These are phyloP conservation scores for Falco cherrug DNA, from an alignment of 2,797 vertebrate genomes.

Conservation along the genomic window DNA sequence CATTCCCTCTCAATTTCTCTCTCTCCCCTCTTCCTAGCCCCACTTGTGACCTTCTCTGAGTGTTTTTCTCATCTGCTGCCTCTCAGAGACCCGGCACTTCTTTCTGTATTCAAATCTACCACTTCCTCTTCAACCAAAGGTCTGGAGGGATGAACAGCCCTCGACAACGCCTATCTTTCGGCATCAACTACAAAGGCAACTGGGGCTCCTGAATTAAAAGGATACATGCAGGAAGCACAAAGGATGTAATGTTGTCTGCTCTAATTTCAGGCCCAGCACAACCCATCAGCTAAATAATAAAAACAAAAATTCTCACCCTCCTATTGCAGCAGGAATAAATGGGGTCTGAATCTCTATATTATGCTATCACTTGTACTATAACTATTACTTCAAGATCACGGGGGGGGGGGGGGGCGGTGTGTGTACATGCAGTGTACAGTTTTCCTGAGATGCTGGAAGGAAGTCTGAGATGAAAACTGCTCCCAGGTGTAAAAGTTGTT, in stretches of 20 bases:
- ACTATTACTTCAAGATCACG: not conserved
- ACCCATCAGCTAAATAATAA: not conserved
- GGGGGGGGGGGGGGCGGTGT: not conserved
- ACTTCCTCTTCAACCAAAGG: not conserved
- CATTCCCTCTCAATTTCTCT: not conserved
- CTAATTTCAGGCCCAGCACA: constrained; percentile 9
- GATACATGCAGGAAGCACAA: constrained; percentile 7
- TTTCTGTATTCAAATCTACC: constrained; percentile 1
- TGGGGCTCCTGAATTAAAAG: constrained; percentile 14
- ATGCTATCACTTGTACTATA: not conserved
- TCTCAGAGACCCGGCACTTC: not conserved
- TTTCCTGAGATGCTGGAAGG: not conserved
- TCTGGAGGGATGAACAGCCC: not conserved
- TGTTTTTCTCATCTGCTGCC: not conserved
- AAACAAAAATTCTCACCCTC: constrained; percentile 37
- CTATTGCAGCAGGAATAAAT: constrained; percentile 24
- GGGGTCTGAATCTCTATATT: constrained; percentile 5
- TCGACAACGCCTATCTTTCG: not conserved
- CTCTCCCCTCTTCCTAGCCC: not conserved
- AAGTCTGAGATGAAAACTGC: not conserved
- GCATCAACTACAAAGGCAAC: not conserved
- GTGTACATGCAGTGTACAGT: not conserved
- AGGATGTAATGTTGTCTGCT: not conserved
- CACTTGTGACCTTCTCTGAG: not conserved
- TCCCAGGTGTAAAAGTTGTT: not conserved